phyloP scores from a whole-genome alignment of 2,888 invertebrate species.

The Zaprionus lineosus region DNA sequence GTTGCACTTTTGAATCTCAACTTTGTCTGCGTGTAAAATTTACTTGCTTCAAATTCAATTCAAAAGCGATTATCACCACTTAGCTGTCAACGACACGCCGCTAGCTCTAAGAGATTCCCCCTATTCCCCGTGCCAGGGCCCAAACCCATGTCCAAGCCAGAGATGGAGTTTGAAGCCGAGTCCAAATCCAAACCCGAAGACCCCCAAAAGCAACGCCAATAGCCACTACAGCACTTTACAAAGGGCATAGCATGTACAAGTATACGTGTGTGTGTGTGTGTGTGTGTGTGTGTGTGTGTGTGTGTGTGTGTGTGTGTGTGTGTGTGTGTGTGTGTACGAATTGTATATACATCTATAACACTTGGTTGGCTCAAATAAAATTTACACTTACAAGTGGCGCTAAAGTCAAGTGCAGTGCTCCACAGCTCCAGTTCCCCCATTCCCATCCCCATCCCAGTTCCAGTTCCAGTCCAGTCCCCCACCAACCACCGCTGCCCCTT shows the following conservation, averaged over 20 bases:
- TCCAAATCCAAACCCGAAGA: constrained; percentile 8
- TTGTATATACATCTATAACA: constrained; percentile 47
- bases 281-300: background rate
- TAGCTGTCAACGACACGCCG: constrained; percentile 76
- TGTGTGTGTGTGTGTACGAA: constrained; percentile 12
- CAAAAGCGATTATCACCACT: constrained; percentile 78
- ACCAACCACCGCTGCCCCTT: too few species aligned
- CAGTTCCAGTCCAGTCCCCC: too few species aligned
- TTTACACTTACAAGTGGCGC: constrained; percentile 77
- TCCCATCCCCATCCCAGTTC: background rate
- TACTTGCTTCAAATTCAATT: constrained; percentile 72
- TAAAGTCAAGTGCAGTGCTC: constrained; percentile 68
- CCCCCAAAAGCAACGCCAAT: constrained; percentile 46
- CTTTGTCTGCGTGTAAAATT: constrained; percentile 66
- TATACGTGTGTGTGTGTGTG: constrained; percentile 9
- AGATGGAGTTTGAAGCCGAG: too few species aligned
- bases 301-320: constrained; percentile 13
- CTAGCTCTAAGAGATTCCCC: constrained; percentile 42
- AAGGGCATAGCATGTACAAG: constrained; percentile 24
- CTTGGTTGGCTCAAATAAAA: constrained; percentile 64
- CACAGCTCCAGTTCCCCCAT: background rate
- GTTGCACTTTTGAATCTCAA: constrained; percentile 72
- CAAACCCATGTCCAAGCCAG: too few species aligned
- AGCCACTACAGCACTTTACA: constrained; percentile 61
- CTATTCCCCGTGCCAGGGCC: too few species aligned